Base-by-base conservation (phyloP, 2,888 invertebrate genomes). In the Balanococcus diminutus region DNA sequence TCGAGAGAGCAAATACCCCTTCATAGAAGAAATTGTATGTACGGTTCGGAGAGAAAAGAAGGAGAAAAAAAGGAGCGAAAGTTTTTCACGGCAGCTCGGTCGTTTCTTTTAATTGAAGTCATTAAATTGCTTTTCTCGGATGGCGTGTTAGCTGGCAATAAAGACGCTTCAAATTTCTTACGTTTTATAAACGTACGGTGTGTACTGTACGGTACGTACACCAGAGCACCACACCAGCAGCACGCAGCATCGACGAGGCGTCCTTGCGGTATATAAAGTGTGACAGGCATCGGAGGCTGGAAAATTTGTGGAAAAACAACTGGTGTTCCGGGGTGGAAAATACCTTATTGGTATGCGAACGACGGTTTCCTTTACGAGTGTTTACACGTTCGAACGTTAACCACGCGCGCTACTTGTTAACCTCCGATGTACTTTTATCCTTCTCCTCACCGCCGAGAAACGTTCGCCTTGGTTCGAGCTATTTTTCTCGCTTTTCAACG, bases 341-440 rank as follows among this genome's bases (percentile, higher is more conserved):
- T 81, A 42, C 81, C 82, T 82, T 82, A 82, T 82, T 51, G 82
- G 82, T 82, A 82, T 82, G 82, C 82, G 82, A 82, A 82, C 51
- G 51, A 42, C 25, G 82, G 31, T 82, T 82, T 82, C 82, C 82
- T 82, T 82, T 75, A 32, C 75, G 75, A 75, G 75, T 75, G 75
- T 75, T 75, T 75, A 75, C 75, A 75, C 75, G 75, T 75, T 75
- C 75, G 75, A 75, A 75, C 75, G 75, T 75, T 75, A 75, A 75
- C 75, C 75, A 75, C 75, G 75, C 75, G 75, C 75, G 75, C 75
- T 75, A 75, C 75, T 75, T 75, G 75, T 75, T 75, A 75, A 82
- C 82, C 82, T 82, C 56, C 31, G 42, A 82, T 82, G 51, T 82
- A 82, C 56, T 82, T 82, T 56, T 82, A 46, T 51, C 46, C 56